Conservation (phyloP, 2,113 vertebrate species). For the Leptosomus discolor region DNA sequence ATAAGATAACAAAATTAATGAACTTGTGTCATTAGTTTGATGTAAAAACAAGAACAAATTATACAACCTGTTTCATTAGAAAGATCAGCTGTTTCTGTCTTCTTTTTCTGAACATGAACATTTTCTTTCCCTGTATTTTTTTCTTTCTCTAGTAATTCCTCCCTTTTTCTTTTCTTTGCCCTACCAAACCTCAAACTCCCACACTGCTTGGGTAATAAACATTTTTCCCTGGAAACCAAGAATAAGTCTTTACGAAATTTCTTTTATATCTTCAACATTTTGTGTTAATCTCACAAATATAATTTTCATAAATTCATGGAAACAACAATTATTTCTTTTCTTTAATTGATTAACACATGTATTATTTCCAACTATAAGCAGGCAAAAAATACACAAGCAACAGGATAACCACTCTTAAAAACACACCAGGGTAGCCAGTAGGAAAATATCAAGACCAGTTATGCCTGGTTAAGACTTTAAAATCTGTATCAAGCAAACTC, state of each 20-base stretch:
- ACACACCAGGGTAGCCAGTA: neutral
- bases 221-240: neutral
- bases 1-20: neutral
- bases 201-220: neutral
- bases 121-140: neutral
- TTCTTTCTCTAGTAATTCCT: neutral
- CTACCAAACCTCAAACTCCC: neutral
- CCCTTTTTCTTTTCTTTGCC: neutral
- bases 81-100: neutral
- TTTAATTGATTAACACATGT: neutral
- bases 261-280: neutral
- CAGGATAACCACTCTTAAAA: neutral
- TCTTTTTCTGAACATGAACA: neutral
- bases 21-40: neutral
- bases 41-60: neutral
- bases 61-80: neutral
- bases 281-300: neutral
- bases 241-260: neutral
- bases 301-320: neutral
- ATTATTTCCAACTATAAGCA: neutral
- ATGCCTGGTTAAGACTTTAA: neutral
- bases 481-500: neutral
- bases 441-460: neutral
- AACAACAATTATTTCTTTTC: neutral
- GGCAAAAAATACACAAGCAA: neutral